phyloP scores from a whole-genome alignment of 2,113 vertebrate species.

The Gallinago media region DNA sequence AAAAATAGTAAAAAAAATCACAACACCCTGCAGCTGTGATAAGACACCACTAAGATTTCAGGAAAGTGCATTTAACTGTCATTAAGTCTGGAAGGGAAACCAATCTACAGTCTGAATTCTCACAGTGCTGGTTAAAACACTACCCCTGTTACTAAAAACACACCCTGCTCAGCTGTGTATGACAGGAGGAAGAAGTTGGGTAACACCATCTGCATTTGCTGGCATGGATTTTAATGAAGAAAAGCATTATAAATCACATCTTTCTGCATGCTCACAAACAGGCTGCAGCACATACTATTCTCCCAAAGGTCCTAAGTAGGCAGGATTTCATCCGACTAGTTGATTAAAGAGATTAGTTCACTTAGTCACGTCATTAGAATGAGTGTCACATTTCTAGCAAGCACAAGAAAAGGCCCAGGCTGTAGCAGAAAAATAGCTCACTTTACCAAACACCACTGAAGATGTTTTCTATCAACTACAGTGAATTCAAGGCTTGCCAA shows the following conservation, averaged over 20 bases:
- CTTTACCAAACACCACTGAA: background rate
- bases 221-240: background rate
- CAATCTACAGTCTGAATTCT: constrained; percentile 32
- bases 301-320: background rate
- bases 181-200: constrained; percentile 1
- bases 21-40: background rate
- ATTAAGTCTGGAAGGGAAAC: constrained; percentile 42
- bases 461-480: background rate
- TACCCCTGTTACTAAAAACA: constrained; percentile 19
- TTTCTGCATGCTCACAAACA: background rate
- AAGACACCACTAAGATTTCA: background rate
- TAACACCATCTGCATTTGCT: constrained; percentile 19
- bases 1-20: background rate
- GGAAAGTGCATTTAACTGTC: constrained; percentile 25
- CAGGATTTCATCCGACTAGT: constrained; percentile 12
- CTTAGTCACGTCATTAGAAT: constrained; percentile 29
- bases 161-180: background rate
- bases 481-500: background rate
- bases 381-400: constrained; percentile 1
- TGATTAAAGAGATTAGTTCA: constrained; percentile 42
- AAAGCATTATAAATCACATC: background rate
- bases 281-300: background rate
- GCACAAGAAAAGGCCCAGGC: background rate
- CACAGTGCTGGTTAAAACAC: background rate
- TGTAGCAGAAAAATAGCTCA: background rate